Percentiles rank a stretch among this genome's conserved stretches.
Conservation (phyloP, 2,888 invertebrate genomes). For the Ligdia adustata region DNA sequence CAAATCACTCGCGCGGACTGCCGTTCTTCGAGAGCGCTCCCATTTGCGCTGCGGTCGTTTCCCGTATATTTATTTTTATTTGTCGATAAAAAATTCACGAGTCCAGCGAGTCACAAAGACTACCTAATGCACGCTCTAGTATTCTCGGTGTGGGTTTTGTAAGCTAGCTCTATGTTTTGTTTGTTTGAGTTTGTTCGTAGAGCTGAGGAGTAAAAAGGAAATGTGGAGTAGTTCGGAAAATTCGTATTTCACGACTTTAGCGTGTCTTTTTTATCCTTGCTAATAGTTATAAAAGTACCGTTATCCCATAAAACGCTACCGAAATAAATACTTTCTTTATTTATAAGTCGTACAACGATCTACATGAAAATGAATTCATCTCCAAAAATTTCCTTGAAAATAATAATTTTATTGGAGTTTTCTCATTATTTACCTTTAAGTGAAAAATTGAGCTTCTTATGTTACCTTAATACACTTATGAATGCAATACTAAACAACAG, state of each 20-base stretch:
- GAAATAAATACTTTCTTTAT: too few species aligned
- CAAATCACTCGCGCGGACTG: constrained; percentile 83
- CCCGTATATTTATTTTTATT: constrained; percentile 56
- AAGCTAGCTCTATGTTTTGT: constrained; percentile 24
- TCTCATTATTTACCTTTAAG: too few species aligned
- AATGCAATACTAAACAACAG: too few species aligned
- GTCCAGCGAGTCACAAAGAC: constrained; percentile 38
- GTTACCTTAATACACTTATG: too few species aligned
- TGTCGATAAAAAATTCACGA: constrained; percentile 62
- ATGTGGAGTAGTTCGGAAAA: constrained; percentile 6
- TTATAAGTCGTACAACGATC: too few species aligned
- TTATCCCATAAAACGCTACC: too few species aligned
- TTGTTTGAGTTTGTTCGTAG: constrained; percentile 18
- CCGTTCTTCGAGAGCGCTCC: constrained; percentile 72
- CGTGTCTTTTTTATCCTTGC: background rate
- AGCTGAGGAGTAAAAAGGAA: constrained; percentile 10
- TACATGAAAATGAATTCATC: too few species aligned
- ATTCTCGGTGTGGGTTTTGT: constrained; percentile 29
- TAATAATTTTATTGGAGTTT: too few species aligned
- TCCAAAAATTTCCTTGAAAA: too few species aligned
- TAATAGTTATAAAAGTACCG: too few species aligned
- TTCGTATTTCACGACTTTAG: background rate
- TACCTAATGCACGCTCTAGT: constrained; percentile 38
- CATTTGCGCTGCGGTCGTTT: constrained; percentile 58
- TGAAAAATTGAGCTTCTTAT: too few species aligned